Base-by-base conservation (phyloP, 2,113 vertebrate genomes). In the Vulpes lagopus region DNA sequence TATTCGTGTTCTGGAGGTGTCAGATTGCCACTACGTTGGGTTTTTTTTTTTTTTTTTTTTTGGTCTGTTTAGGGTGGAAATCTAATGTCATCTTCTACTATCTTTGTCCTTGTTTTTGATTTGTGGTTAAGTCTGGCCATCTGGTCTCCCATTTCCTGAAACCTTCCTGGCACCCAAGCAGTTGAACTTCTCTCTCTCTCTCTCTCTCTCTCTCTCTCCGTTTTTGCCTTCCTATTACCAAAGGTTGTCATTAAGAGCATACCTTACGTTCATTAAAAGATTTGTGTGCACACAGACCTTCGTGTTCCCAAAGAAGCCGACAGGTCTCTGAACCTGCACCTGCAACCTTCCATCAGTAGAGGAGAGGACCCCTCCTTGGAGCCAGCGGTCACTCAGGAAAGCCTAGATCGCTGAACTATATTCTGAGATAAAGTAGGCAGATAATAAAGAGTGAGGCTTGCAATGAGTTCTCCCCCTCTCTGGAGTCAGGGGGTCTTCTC, bases 281-380 rank as follows among this genome's bases (percentile, higher is more conserved):
- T 11, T 17, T 12, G n/a, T 79, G 19, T 15, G 25, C 22, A 7
- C 71, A 57, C 71, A 43, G 86, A 20, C 23, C 55, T 32, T 9
- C 11, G 0, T 35, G 84, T 17, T 16, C 38, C 64, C n/a, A 11
- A 83, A 27, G 23, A 53, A 71, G 43, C 65, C 8, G 3, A 27
- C 79, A 4, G 3, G 0, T n/a, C 25, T 25, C 53, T 19, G 38
- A 71, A 51, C 59, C 22, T 14, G 11, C 2, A 8, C 32, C 3
- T 11, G 53, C 22, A 53, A 53, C 62, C 19, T 83, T 14, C 22
- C 32, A 5, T 1, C 0, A 5, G 51, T 1, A 43, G 55, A 22
- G 30, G 59, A 57, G 12, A 16, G 49, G 53, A 17, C 27, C 65
- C 38, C 25, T 74, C 12, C 32, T 11, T 1, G 23, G 85, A 73